Evolutionary conservation across 2,888 invertebrate species (phyloP), one percentile per base, ranked within the genome.

Genomic region (Ariolimax columbianus): DNA sequence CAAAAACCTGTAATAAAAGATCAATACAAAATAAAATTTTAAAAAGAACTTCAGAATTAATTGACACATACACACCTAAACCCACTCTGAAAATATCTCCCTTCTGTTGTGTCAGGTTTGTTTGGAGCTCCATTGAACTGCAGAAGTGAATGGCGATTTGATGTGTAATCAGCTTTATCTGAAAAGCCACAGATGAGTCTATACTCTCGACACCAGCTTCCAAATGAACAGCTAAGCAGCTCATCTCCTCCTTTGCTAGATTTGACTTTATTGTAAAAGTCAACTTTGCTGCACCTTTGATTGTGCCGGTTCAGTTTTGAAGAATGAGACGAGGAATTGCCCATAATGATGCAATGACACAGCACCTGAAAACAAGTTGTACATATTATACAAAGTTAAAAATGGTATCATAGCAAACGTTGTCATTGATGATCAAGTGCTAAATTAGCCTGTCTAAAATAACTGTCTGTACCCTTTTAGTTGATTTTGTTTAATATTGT

Each of bases 51-150:
- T n/a, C n/a, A n/a, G n/a, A n/a, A n/a, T n/a, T n/a, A n/a, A n/a
- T n/a, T n/a, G n/a, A n/a, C 47, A 14, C 3, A 9, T 43, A 55
- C 80, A 72, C 38, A 85, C 85, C 68, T 85, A 36, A 82, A 85
- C 9, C 59, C 77, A 47, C 59, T 70, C 38, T 40, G 77, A 38
- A 85, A 85, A 43, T 59, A 90, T 17, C 90, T 73, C 0, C 91
- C 91, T 70, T 90, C 88, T 1, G 89, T 89, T 17, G 88, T 88
- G 75, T 91, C 91, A 0, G 91, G 90, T 81, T 90, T 89, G 19
- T 88, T 90, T 1, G 90, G 85, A 17, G 91, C 87, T 17, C 91
- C 90, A 82, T 87, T 87, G 1, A 89, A 86, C 36, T 86, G 85
- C 7, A 84, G 79, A 14, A 84, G 63, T 0, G 82, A 82, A 30